These are phyloP conservation scores for Lithophane ornitopus DNA, from an alignment of 2,888 invertebrate genomes.

Conservation along the genomic window DNA sequence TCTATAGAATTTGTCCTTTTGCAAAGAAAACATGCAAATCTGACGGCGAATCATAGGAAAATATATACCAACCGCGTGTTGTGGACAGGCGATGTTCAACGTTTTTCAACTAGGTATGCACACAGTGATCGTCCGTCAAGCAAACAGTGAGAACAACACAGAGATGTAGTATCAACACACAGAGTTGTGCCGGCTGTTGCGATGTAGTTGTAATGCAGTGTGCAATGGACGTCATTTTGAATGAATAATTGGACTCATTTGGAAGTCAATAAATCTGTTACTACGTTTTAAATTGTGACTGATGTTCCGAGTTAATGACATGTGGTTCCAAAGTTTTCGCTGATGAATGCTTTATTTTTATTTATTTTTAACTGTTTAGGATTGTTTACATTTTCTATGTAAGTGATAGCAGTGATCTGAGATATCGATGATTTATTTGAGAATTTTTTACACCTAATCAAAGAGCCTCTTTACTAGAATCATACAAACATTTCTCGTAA, in stretches of 20 bases:
- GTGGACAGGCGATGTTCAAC: conserved; percentile 39
- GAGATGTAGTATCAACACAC: conserved; percentile 48
- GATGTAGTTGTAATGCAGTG: conserved; percentile 59
- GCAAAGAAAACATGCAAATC: conserved; percentile 33
- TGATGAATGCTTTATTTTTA: not conserved
- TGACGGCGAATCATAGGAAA: conserved; percentile 40
- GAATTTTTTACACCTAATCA: not conserved
- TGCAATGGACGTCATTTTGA: conserved; percentile 56
- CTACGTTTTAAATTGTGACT: conserved; percentile 55
- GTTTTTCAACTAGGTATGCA: conserved; percentile 51
- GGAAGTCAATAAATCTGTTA: conserved; percentile 58
- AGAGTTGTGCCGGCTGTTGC: conserved; percentile 9
- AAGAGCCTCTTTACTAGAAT: not conserved
- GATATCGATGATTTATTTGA: not conserved
- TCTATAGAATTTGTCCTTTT: conserved; percentile 20
- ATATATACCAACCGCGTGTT: conserved; percentile 51
- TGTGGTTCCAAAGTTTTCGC: conserved; percentile 17
- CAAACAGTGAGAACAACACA: conserved; percentile 50
- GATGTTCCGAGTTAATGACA: conserved; percentile 37
- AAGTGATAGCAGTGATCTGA: not conserved
- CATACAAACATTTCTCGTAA: too few relatives aligned
- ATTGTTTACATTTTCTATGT: not conserved
- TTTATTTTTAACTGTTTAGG: too few relatives aligned
- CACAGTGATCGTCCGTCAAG: conserved; percentile 34
- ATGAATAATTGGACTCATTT: conserved; percentile 65